Base-by-base conservation (phyloP, 2,797 vertebrate species). In the Myiothlypis coronata region DNA sequence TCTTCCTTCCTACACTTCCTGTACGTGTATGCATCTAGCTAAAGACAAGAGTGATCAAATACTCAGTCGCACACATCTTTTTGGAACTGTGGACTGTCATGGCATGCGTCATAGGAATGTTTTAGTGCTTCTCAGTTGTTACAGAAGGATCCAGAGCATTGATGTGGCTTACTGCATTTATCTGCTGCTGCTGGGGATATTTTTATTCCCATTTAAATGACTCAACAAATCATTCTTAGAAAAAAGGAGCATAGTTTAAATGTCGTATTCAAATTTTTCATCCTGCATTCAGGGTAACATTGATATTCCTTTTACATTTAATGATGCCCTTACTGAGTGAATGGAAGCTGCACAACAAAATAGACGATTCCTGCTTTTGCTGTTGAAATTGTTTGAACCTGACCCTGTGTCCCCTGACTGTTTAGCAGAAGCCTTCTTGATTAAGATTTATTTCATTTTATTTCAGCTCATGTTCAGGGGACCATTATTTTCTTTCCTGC, bases 361-460 rank as follows among this genome's bases (percentile, higher is more conserved):
- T 12, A 87, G 41, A 77, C 80, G 28, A 30, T 32, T 94, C 59
- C 64, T 60, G 57, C 41, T 87, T 94, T 76, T 83, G 63, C 63
- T 67, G 12, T 76, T 85, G 67, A 81, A 78, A 71, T 81, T 77
- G 21, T 80, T 64, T 77, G 46, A 91, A 84, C 56, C 32, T 92
- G 75, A 86, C 35, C 61, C 57, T 75, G 12, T 83, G 49, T 84
- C 34, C 60, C 28, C 37, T 7, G 13, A 49, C 39, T 83, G 21
- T 65, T 91, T 85, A 93, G 37, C 65, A 89, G 57, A 14, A 83
- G 67, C 35, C 37, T 72, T 30, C 47, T 78, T 88, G 80, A 82
- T 94, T 79, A 91, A 72, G 59, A 71, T 95, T 82, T 83, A 81
- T 87, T 93, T 91, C 64, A n/a, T 3, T 76, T 92, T 87, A 34